Conservation (phyloP, 2,888 invertebrate genomes). For the Zygaena filipendulae region DNA sequence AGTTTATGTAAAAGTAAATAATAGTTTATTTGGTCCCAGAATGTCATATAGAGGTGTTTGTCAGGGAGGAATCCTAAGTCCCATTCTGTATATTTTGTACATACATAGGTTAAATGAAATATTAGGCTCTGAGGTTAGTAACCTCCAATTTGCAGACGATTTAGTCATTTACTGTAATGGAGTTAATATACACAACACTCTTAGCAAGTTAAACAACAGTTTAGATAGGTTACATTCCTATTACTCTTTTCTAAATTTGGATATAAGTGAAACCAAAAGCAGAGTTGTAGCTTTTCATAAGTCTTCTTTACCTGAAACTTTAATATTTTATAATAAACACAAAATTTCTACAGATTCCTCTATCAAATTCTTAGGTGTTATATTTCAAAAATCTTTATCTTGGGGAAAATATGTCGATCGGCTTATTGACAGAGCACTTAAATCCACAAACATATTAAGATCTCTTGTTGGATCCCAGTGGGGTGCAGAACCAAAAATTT, state of each 20-base stretch:
- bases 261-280: too few relatives aligned
- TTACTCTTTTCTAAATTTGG: too few relatives aligned
- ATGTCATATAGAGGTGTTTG: conserved; percentile 9
- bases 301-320: too few relatives aligned
- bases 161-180: too few relatives aligned
- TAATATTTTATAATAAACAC: too few relatives aligned
- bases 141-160: conserved; percentile 12
- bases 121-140: conserved; percentile 9
- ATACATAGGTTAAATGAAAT: conserved; percentile 10
- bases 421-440: conserved; percentile 2
- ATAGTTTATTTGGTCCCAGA: conserved; percentile 8
- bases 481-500: conserved; percentile 8
- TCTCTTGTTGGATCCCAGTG: conserved; percentile 2
- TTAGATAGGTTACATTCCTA: too few relatives aligned
- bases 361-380: conserved; percentile 5
- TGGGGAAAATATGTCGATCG: conserved; percentile 4
- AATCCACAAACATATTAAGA: conserved; percentile 7
- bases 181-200: too few relatives aligned
- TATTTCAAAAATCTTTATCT: too few relatives aligned
- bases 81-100: conserved; percentile 11
- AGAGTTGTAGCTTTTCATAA: too few relatives aligned
- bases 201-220: too few relatives aligned
- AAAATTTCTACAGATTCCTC: too few relatives aligned
- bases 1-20: conserved; percentile 12
- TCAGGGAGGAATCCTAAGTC: conserved; percentile 12